Conservation (phyloP, 2,888 invertebrate species). For the Nasonovia ribisnigri region DNA sequence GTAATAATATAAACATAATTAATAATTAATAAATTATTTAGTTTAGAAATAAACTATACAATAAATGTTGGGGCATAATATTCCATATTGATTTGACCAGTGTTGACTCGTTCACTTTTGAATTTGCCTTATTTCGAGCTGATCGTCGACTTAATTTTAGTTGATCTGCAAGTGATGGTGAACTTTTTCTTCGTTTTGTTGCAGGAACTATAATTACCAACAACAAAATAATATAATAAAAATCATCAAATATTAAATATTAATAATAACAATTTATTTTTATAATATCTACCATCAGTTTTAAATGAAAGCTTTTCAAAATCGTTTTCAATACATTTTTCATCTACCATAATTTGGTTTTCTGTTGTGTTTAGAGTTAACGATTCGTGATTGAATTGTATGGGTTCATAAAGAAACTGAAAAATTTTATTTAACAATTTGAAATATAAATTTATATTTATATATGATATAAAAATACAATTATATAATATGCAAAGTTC, state of each 20-base stretch:
- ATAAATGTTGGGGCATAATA: slow-evolving; percentile 76
- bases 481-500: not conserved
- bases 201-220: slow-evolving; percentile 31
- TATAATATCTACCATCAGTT: slow-evolving; percentile 23
- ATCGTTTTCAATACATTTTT: not conserved
- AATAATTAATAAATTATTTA: not conserved
- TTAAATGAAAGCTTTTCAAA: slow-evolving; percentile 49
- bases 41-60: slow-evolving; percentile 70
- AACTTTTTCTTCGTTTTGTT: slow-evolving; percentile 78
- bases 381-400: slow-evolving; percentile 38
- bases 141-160: slow-evolving; percentile 82
- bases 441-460: too few relatives aligned
- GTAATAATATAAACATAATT: not conserved
- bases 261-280: not conserved
- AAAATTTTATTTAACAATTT: not conserved
- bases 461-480: too few relatives aligned
- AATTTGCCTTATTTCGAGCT: slow-evolving; percentile 71
- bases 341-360: slow-evolving; percentile 22
- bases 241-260: not conserved
- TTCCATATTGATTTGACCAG: slow-evolving; percentile 74
- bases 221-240: not conserved
- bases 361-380: not conserved
- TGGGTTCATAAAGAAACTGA: slow-evolving; percentile 52
- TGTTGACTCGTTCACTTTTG: slow-evolving; percentile 72
- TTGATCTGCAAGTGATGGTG: slow-evolving; percentile 73